Percentiles rank a stretch among this genome's conserved stretches.
phyloP scores from a whole-genome alignment of 2,797 vertebrate species.

The Rhinella marina region DNA sequence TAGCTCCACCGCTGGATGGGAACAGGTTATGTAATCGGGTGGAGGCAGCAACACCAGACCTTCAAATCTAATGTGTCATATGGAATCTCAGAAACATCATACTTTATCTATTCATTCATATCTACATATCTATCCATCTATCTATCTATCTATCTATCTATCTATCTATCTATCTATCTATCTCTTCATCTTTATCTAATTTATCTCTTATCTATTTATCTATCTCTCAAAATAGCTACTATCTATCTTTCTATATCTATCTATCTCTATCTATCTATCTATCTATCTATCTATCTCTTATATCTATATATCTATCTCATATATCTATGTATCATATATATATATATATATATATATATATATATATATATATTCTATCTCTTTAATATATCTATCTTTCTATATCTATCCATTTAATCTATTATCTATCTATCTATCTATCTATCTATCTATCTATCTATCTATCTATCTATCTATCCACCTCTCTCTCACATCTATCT shows the following conservation, averaged over 20 bases:
- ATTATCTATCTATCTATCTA: too few relatives aligned
- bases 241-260: not conserved
- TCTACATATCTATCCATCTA: conserved; percentile 8
- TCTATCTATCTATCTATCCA: too few relatives aligned
- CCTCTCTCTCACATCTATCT: too few relatives aligned
- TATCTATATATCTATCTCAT: not conserved
- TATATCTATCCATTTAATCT: too few relatives aligned
- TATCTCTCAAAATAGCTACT: conserved; percentile 3
- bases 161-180: not conserved
- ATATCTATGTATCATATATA: not conserved
- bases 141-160: not conserved
- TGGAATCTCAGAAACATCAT: not conserved
- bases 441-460: too few relatives aligned
- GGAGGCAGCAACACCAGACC: not conserved
- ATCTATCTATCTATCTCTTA: not conserved
- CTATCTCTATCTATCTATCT: not conserved
- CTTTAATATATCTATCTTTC: too few relatives aligned
- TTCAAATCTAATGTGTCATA: not conserved
- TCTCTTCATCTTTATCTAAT: not conserved
- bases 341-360: not conserved
- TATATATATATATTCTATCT: not conserved
- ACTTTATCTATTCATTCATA: not conserved
- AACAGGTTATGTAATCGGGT: conserved; percentile 2
- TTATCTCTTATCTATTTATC: not conserved
- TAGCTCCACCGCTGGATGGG: not conserved